Evolutionary conservation across 2,888 invertebrate species (phyloP).

Genomic region (Drosophila paramelanica): DNA sequence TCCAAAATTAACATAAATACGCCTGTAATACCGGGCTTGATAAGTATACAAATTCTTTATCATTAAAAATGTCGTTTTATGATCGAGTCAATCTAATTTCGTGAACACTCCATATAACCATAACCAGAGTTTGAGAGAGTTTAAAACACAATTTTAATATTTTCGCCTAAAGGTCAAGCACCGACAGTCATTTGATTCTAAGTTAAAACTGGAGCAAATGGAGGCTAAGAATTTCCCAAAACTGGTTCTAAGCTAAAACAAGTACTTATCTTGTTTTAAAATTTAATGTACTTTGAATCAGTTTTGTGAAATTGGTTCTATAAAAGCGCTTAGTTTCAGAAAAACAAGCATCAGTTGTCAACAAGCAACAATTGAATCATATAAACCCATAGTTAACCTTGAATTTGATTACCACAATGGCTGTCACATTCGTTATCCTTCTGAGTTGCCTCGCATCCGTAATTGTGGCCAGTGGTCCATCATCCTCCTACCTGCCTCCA

Average conservation of each 20-base stretch:
- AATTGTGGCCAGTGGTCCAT: not conserved
- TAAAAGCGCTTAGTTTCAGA: not conserved
- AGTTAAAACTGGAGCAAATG: not conserved
- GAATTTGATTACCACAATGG: constrained; percentile 7
- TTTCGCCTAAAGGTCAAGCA: not conserved
- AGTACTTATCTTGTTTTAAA: not conserved
- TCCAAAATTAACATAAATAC: no score
- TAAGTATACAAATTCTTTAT: no score
- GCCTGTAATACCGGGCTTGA: no score
- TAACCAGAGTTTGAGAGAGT: no score
- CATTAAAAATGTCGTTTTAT: no score
- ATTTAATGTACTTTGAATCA: not conserved
- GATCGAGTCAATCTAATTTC: no score
- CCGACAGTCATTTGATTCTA: not conserved
- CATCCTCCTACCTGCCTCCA: constrained; percentile 1
- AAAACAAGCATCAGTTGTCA: constrained; percentile 14
- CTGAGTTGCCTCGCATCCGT: constrained; percentile 16
- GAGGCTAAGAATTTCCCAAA: not conserved
- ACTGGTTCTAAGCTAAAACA: not conserved
- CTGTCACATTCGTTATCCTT: constrained; percentile 13
- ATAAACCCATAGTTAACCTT: not conserved
- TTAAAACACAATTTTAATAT: no score
- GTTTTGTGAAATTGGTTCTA: not conserved
- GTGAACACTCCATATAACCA: no score
- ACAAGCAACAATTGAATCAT: not conserved